A percentile compares a stretch with the other conserved stretches of the same genome.
Evolutionary conservation across 2,888 invertebrate genomes (phyloP).

Genomic region (Bhutanitis thaidina): DNA sequence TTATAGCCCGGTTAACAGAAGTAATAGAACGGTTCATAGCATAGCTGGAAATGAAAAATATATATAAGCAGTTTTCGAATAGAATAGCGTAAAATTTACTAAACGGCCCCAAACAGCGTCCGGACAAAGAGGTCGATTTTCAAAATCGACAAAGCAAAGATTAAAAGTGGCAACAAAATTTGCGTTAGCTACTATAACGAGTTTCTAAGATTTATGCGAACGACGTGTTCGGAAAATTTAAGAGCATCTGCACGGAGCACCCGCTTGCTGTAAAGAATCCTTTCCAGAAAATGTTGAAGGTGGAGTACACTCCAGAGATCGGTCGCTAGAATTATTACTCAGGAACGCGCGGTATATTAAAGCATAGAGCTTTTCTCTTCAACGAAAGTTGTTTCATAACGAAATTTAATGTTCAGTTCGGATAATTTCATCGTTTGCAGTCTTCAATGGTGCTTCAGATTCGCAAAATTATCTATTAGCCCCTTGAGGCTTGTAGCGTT

Average conservation of each 20-base stretch:
- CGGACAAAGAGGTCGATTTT: background rate
- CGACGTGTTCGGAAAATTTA: slow-evolving; percentile 28
- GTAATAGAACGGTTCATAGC: too few species aligned
- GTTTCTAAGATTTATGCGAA: slow-evolving; percentile 26
- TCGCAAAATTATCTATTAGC: background rate
- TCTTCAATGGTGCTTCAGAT: background rate
- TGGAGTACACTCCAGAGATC: slow-evolving; percentile 19
- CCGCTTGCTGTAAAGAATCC: slow-evolving; percentile 14
- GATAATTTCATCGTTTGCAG: slow-evolving; percentile 5
- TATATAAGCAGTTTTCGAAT: background rate
- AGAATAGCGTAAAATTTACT: background rate
- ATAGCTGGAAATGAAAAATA: too few species aligned
- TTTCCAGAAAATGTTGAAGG: slow-evolving; percentile 12
- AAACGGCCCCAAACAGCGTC: background rate
- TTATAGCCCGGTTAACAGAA: too few species aligned
- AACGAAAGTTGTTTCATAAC: slow-evolving; percentile 9
- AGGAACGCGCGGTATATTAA: slow-evolving; percentile 6
- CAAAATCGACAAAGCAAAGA: slow-evolving; percentile 8
- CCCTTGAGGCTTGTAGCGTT: background rate
- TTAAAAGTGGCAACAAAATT: slow-evolving; percentile 23
- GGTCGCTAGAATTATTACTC: slow-evolving; percentile 14
- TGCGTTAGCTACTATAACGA: slow-evolving; percentile 25
- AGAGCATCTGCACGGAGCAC: slow-evolving; percentile 21
- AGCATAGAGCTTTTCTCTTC: slow-evolving; percentile 1
- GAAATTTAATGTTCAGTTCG: slow-evolving; percentile 9